Evolutionary conservation across 1,140 invertebrate species (phyloP).

Genomic region (Drosophila yakuba): DNA sequence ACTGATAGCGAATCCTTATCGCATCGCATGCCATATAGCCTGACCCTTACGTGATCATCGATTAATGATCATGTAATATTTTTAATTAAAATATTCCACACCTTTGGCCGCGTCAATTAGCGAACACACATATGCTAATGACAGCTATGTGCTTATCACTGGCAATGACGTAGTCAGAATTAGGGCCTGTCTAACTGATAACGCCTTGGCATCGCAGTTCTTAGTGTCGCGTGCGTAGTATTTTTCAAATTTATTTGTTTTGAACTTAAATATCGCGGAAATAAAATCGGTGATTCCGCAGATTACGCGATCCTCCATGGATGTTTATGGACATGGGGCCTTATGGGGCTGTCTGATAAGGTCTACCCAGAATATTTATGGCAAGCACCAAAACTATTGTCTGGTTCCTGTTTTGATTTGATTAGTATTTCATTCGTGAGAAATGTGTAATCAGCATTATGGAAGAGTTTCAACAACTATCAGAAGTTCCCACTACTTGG

Average conservation of each 20-base stretch:
- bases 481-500: neutral
- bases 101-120: conserved; percentile 21
- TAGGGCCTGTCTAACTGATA: conserved; percentile 34
- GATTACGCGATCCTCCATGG: conserved; percentile 7
- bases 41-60: conserved; percentile 4
- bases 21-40: conserved; percentile 2
- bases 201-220: conserved; percentile 18
- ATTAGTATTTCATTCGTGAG: neutral
- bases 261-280: conserved; percentile 50
- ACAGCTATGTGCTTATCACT: conserved; percentile 27
- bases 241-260: conserved; percentile 39
- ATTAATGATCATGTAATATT: neutral
- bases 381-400: conserved; percentile 8
- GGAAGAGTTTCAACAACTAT: conserved; percentile 9
- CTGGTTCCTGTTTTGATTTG: conserved; percentile 32
- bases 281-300: conserved; percentile 2
- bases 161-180: conserved; percentile 55
- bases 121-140: conserved; percentile 13
- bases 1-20: conserved; percentile 10
- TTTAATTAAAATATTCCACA: conserved; percentile 39
- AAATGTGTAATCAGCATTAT: conserved; percentile 17
- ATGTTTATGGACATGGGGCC: conserved; percentile 17
- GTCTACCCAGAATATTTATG: conserved; percentile 18
- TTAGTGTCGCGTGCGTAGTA: conserved; percentile 31
- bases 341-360: conserved; percentile 14